phyloP scores from a whole-genome alignment of 2,797 vertebrate species.

The Limnodromus scolopaceus region DNA sequence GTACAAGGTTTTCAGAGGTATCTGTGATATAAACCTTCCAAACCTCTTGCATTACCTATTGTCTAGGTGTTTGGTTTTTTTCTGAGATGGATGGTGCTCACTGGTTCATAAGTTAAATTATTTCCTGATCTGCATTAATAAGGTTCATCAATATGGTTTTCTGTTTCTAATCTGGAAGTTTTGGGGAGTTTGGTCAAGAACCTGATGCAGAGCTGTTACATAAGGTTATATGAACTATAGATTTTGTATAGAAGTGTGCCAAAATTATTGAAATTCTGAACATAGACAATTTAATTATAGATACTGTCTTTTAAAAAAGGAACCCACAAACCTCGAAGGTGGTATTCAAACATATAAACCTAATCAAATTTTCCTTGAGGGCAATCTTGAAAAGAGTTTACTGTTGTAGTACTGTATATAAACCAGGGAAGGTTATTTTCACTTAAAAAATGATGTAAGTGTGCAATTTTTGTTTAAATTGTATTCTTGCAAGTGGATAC shows the following conservation, averaged over 20 bases:
- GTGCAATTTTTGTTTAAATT: neutral
- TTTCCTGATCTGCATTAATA: neutral
- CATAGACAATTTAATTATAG: neutral
- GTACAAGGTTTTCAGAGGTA: neutral
- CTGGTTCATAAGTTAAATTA: neutral
- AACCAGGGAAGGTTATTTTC: neutral
- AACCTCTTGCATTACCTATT: neutral
- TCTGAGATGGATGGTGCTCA: neutral
- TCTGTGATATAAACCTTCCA: neutral
- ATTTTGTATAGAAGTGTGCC: neutral
- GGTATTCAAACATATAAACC: neutral
- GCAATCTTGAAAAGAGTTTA: neutral
- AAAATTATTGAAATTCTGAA: neutral
- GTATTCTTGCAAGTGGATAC: neutral
- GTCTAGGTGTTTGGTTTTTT: neutral
- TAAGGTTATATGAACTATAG: neutral
- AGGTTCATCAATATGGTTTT: neutral
- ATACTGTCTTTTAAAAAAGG: neutral
- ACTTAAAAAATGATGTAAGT: neutral
- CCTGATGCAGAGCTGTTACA: neutral
- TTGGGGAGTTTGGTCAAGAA: neutral
- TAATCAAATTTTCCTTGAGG: neutral
- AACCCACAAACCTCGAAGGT: neutral
- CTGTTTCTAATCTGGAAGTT: neutral
- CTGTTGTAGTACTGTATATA: neutral